Conservation (phyloP, 2,888 invertebrate genomes). For the Lapara coniferarum region DNA sequence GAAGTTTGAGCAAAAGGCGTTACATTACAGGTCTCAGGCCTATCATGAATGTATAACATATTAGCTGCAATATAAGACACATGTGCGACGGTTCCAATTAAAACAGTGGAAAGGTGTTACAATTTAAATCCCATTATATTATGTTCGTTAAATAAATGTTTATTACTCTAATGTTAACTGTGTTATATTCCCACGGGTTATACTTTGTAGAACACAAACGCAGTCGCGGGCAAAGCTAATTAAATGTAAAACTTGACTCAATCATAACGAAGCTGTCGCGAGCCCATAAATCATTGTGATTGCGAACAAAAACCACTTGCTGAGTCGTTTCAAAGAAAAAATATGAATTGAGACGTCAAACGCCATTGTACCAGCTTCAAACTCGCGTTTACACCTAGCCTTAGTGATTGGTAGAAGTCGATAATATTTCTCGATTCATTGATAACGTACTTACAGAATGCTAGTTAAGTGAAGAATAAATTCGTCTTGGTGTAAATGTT, state of each 20-base stretch:
- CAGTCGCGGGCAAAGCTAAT: constrained; percentile 18
- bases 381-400: constrained; percentile 54
- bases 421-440: not conserved
- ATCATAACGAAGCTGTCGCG: constrained; percentile 19
- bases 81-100: no score
- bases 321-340: constrained; percentile 27
- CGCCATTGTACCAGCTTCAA: constrained; percentile 59
- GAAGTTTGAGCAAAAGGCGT: no score
- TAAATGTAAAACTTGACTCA: constrained; percentile 24
- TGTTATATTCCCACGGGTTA: constrained; percentile 9
- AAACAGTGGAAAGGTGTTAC: no score
- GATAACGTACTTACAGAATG: not conserved
- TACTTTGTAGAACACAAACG: not conserved
- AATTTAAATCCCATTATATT: no score
- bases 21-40: no score
- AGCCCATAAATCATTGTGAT: constrained; percentile 25
- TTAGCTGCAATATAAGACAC: no score
- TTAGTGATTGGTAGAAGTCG: constrained; percentile 35
- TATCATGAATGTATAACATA: no score
- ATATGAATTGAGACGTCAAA: constrained; percentile 66
- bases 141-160: not conserved
- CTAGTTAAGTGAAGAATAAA: no score
- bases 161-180: not conserved
- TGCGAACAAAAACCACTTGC: constrained; percentile 27
- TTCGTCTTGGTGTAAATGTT: no score